Conservation (phyloP, 2,113 vertebrate genomes). For the Pomatostomus ruficeps region DNA sequence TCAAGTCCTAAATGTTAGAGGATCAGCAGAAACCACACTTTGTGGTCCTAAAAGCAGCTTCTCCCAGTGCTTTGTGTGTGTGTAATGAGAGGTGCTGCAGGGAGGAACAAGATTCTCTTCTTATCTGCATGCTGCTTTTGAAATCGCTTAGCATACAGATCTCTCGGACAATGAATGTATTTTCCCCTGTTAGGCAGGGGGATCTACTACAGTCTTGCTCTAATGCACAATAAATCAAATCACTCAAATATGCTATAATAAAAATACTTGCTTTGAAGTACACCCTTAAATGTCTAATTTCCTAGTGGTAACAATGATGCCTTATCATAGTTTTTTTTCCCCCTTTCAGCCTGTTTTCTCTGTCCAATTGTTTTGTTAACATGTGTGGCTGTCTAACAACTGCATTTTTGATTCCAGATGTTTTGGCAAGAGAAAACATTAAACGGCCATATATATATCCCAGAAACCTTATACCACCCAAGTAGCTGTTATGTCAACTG, state of each 20-base stretch:
- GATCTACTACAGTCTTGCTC: conserved; percentile 54
- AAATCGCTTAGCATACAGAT: conserved; percentile 25
- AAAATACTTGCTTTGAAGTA: conserved; percentile 77
- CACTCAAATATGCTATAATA: conserved; percentile 51
- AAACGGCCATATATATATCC: conserved; percentile 28
- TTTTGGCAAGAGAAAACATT: conserved; percentile 67
- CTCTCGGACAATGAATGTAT: conserved; percentile 18
- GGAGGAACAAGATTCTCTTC: background rate
- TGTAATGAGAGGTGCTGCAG: background rate
- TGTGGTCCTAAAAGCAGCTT: background rate
- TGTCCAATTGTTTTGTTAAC: conserved; percentile 65
- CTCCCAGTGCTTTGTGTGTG: background rate
- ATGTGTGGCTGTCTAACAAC: conserved; percentile 63
- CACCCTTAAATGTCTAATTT: conserved; percentile 68
- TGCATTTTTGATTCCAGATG: conserved; percentile 75
- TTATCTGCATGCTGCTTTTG: conserved; percentile 10
- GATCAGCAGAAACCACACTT: background rate
- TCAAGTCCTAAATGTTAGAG: background rate
- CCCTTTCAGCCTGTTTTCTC: background rate
- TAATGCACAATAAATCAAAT: conserved; percentile 70
- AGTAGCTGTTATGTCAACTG: conserved; percentile 58
- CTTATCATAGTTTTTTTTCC: conserved; percentile 22
- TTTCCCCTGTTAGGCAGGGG: conserved; percentile 41
- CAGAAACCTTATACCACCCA: conserved; percentile 74
- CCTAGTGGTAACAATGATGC: conserved; percentile 45